Base-by-base conservation (phyloP, 2,888 invertebrate species). In the Megamerina dolium region DNA sequence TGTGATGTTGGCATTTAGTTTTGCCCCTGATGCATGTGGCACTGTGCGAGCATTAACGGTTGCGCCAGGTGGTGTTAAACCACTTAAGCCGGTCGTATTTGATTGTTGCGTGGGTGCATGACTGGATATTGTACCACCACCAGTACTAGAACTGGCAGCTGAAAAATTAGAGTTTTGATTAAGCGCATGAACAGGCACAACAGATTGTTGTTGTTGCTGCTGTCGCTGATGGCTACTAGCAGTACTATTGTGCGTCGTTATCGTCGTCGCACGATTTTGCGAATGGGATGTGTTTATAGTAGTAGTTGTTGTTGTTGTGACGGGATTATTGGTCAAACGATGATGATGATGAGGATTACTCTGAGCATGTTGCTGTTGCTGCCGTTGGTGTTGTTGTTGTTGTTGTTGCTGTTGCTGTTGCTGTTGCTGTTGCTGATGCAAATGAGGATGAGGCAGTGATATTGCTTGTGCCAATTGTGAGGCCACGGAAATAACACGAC, bases 21-120 rank as follows among this genome's bases (percentile, higher is more conserved):
- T 49, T 31, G 36, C 30, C 16, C 43, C 48, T 18, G 49, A 45
- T 31, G 43, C 51, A 42, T 62, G 60, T 47, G 65, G 66, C 20
- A 23, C 23, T 8, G 6, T 23, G 6, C 49, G 50, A n/a, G 46
- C 49, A 21, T 45, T 49, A 32, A 33, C 30, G 16, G 46, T 49
- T 21, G 49, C 45, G 32, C 45, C 52, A 42, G 63, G 61, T 47
- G 64, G 66, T 20, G 65, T 66, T n/a, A 65, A 53, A 10, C 23
- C 23, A 50, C 65, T 65, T 40, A 65, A 65, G 29, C 64, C 60
- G 27, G 56, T 56, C 6, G 56, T 55, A 32, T 66, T 66, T 4
- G 65, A 65, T 43, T 64, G 64, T 45, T 66, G 66, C 19, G 65
- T 65, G 35, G 65, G 66, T 34, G 65, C 65, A 54, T 65, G 66